Evolutionary conservation across 2,888 invertebrate species (phyloP).

Genomic region (Chalcis sispes): DNA sequence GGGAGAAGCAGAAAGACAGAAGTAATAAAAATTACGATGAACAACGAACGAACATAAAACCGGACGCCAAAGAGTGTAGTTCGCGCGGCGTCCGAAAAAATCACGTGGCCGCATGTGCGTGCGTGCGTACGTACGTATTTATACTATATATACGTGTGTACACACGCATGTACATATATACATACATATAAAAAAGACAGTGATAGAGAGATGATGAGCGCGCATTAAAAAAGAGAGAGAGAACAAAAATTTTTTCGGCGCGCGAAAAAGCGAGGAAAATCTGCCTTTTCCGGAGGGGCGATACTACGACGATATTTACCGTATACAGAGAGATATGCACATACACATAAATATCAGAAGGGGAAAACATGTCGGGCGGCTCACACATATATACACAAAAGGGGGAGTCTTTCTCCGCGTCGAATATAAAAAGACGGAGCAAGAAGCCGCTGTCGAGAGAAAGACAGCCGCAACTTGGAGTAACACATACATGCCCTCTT

Average conservation of each 20-base stretch:
- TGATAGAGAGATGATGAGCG: background rate
- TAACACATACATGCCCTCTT: background rate
- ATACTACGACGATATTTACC: no score
- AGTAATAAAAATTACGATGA: background rate
- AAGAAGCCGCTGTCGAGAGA: constrained; percentile 62
- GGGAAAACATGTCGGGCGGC: background rate
- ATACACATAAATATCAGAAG: background rate
- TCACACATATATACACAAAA: constrained; percentile 7
- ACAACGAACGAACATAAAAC: constrained; percentile 16
- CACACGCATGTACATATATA: background rate
- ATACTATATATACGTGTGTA: constrained; percentile 8
- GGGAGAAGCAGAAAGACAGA: background rate
- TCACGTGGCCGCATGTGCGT: constrained; percentile 54
- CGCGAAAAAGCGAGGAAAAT: background rate
- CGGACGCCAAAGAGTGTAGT: constrained; percentile 28
- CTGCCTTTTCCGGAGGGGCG: background rate
- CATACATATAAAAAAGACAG: background rate
- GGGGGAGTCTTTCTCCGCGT: constrained; percentile 15
- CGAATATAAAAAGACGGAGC: constrained; percentile 51
- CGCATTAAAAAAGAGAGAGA: background rate
- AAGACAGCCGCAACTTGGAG: constrained; percentile 41
- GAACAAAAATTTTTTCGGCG: background rate
- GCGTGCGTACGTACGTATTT: constrained; percentile 19
- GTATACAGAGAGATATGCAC: no score
- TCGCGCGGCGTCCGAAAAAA: constrained; percentile 50